Evolutionary conservation across 2,888 invertebrate genomes (phyloP).

Genomic region (Cantharis lateralis): DNA sequence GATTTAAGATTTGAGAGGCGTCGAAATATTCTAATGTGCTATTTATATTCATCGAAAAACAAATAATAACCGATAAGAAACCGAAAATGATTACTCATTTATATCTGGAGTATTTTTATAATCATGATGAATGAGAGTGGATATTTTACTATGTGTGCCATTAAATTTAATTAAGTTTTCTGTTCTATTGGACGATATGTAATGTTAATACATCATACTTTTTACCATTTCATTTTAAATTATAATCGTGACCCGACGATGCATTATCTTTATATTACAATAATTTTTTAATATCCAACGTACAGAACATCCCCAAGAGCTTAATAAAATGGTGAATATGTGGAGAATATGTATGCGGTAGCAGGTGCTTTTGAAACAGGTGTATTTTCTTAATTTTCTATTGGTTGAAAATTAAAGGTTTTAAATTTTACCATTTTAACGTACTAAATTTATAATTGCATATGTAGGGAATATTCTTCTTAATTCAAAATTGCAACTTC

Average conservation of each 20-base stretch:
- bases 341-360: not conserved
- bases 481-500: not conserved
- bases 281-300: not conserved
- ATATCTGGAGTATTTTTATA: not conserved
- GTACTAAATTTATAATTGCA: not conserved
- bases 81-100: not conserved
- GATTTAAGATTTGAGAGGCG: not conserved
- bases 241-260: not conserved
- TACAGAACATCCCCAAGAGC: not conserved
- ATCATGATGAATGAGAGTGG: not conserved
- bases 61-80: not conserved
- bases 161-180: conserved; percentile 5
- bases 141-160: not conserved
- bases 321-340: not conserved
- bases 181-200: not conserved
- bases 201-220: not conserved
- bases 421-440: not conserved
- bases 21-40: not conserved
- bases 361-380: conserved; percentile 1
- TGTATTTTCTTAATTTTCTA: not conserved
- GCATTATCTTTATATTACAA: not conserved
- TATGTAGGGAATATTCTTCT: not conserved
- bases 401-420: not conserved
- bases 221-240: not conserved
- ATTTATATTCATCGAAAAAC: not conserved